Base-by-base conservation (phyloP, 1,140 invertebrate genomes). In the Hyposmocoma kahamanoa region DNA sequence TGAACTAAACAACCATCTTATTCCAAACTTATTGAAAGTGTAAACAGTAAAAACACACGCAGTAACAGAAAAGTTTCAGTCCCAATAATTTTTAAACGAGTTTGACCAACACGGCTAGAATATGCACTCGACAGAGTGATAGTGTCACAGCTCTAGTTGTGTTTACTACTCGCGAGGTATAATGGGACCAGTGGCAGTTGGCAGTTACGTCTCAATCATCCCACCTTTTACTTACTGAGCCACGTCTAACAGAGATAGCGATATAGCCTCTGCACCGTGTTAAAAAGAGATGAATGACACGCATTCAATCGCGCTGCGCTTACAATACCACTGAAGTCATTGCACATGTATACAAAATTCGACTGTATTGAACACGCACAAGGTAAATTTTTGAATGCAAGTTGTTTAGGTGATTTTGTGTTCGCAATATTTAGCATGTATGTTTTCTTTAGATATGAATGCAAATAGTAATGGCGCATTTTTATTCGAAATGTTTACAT, bases 371-470 rank as follows among this genome's bases (percentile, higher is more conserved):
- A n/a, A n/a, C n/a, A n/a, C 30, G 5, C 0, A n/a, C 64, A 75
- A 34, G 38, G 67, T 68, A 26, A 46, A 47, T 1, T 50, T 58
- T 67, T 53, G 42, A 5, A 5, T n/a, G 3, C 0, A 5, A 21
- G 5, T 1, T 9, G 15, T 22, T 30, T 53, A 43, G 36, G 58
- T 51, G 54, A 39, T 58, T 51, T 75, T 78, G 53, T 47, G 55
- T 42, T 62, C 61, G 55, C 67, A 80, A 76, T 74, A 76, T 81
- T 82, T 78, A 75, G 77, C 81, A 83, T 83, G 79, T 85, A 85
- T 85, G 81, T 82, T 83, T 85, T 78, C 79, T 79, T 80, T 83
- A 80, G 79, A 81, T 83, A 83, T 85, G 78, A 85, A 83, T 85
- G 79, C 77, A 84, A 85, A 83, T 84, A 84, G 81, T 81, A 80